A percentile compares a stretch with the other conserved stretches of the same genome.
Conservation (phyloP, 2,888 invertebrate species). For the Ashinkailepas kermadecensis region DNA sequence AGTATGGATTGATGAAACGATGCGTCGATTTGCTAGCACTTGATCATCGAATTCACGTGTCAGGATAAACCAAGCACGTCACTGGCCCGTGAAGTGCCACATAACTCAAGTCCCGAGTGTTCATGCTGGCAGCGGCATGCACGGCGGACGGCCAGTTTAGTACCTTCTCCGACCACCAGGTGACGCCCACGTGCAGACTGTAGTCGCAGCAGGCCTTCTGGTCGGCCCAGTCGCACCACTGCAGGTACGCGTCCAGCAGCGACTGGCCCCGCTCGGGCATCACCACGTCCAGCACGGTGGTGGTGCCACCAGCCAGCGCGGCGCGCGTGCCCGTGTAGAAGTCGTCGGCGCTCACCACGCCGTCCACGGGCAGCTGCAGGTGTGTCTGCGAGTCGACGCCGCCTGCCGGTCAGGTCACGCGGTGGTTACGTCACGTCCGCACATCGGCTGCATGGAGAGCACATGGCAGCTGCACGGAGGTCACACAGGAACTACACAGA, state of each 20-base stretch:
- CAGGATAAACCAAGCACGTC: too few relatives aligned
- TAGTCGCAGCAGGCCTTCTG: constrained; percentile 98
- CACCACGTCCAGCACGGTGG: constrained; percentile 61
- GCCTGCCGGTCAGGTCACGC: constrained; percentile 45
- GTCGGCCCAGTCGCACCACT: constrained; percentile 86
- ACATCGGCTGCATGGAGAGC: too few relatives aligned
- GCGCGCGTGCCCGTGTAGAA: constrained; percentile 96
- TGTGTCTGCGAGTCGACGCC: constrained; percentile 98
- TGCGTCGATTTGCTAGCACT: too few relatives aligned
- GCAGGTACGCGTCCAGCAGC: constrained; percentile 78
- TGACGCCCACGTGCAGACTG: constrained; percentile 81
- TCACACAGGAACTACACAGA: too few relatives aligned
- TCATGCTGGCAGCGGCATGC: too few relatives aligned
- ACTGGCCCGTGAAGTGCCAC: too few relatives aligned
- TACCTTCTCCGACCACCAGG: constrained; percentile 67
- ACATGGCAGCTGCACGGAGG: not conserved
- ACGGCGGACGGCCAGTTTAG: not conserved
- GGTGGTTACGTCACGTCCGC: too few relatives aligned
- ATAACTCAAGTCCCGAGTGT: too few relatives aligned
- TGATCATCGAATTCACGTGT: too few relatives aligned
- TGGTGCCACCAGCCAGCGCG: constrained; percentile 95
- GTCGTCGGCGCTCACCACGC: constrained; percentile 73
- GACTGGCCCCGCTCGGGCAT: constrained; percentile 54
- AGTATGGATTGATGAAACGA: too few relatives aligned
- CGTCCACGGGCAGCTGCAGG: constrained; percentile 90